These are phyloP conservation scores for Metopolophium dirhodum DNA, from an alignment of 1,140 invertebrate species.

Conservation along the genomic window DNA sequence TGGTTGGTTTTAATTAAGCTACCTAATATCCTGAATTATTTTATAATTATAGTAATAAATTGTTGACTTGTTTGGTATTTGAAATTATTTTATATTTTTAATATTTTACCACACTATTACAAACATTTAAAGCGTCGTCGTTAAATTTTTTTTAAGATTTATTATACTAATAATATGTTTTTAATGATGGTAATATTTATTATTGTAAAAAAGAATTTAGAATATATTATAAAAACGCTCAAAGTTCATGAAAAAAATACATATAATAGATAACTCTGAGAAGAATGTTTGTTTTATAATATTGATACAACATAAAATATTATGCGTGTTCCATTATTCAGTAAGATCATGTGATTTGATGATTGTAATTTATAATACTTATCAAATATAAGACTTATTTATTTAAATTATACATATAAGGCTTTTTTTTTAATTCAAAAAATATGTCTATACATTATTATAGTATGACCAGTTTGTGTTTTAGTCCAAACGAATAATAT, in stretches of 20 bases:
- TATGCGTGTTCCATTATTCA: neutral
- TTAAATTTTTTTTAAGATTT: neutral
- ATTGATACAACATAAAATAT: neutral
- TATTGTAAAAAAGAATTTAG: neutral
- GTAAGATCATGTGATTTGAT: neutral
- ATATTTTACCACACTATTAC: neutral
- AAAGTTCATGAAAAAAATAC: neutral
- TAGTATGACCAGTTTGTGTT: neutral
- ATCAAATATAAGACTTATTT: neutral
- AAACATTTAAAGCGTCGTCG: neutral
- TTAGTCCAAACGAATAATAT: too few relatives aligned
- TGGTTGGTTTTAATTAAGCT: neutral
- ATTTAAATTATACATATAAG: neutral
- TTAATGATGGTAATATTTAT: slow-evolving; percentile 11
- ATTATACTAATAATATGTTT: slow-evolving; percentile 2
- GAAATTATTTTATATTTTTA: neutral
- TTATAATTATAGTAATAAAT: neutral
- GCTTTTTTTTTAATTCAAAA: neutral
- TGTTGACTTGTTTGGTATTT: neutral
- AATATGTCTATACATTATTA: neutral
- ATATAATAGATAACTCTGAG: neutral
- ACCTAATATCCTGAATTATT: neutral
- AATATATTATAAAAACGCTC: neutral
- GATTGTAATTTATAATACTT: neutral
- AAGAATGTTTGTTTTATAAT: neutral